phyloP scores from a whole-genome alignment of 2,888 invertebrate species.

The Lutraria lutraria region DNA sequence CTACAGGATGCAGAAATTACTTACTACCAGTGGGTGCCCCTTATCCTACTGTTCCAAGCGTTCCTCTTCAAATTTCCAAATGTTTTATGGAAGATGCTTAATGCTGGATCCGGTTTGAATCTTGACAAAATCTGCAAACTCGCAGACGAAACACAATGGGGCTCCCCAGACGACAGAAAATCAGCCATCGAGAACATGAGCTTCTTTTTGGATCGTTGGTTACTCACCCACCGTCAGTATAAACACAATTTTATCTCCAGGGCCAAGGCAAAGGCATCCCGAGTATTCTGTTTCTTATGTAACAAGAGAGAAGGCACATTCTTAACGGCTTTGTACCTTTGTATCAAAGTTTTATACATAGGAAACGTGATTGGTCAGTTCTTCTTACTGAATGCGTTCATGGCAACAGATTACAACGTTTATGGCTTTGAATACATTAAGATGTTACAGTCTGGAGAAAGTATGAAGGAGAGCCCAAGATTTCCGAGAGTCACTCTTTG shows the following conservation, averaged over 20 bases:
- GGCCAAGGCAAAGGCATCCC: conserved; percentile 75
- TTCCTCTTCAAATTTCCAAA: conserved; percentile 83
- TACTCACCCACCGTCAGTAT: conserved; percentile 80
- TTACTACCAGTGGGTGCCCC: conserved; percentile 84
- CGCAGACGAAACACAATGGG: conserved; percentile 81
- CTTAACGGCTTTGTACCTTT: conserved; percentile 80
- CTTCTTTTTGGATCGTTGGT: conserved; percentile 82
- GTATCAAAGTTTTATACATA: conserved; percentile 79
- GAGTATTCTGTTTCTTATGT: conserved; percentile 80
- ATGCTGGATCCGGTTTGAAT: conserved; percentile 81
- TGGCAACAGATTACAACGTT: conserved; percentile 81
- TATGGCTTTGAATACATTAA: conserved; percentile 81
- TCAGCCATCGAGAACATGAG: conserved; percentile 80
- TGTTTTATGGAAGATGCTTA: conserved; percentile 81
- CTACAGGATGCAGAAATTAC: conserved; percentile 79
- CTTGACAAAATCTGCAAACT: conserved; percentile 79
- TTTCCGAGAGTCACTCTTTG: conserved; percentile 82
- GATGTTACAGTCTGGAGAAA: conserved; percentile 65
- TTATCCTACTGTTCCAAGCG: conserved; percentile 81
- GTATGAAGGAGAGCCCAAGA: conserved; percentile 72
- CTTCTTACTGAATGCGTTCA: conserved; percentile 82
- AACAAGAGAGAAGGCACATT: conserved; percentile 82
- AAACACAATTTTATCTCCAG: conserved; percentile 79
- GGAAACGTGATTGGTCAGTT: conserved; percentile 82
- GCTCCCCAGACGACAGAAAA: conserved; percentile 80